Evolutionary conservation across 2,113 vertebrate species (phyloP), one percentile per base, ranked within the genome.

Genomic region (Rhodinocichla rosea): DNA sequence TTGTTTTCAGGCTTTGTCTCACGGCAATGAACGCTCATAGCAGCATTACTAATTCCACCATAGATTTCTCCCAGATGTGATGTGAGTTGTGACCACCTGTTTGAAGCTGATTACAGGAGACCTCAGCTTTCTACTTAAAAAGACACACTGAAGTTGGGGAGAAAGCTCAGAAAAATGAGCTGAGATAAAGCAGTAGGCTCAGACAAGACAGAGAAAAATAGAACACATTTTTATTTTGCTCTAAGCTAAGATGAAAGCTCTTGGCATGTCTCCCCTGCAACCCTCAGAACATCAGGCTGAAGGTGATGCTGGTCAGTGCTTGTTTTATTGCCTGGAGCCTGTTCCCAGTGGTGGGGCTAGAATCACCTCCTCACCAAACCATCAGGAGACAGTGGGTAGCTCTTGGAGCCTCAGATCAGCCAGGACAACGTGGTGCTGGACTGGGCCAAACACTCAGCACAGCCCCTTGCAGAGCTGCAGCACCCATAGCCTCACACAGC

Each of bases 391-490:
- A 2, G 22, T 4, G 10, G 47, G 30, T 37, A 73, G 42, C 45
- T 65, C 81, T 45, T 13, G 24, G 32, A 75, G 47, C 28, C 2
- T 6, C 81, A 79, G 39, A 44, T 11, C 1, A 2, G 53, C 17
- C 2, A 3, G 21, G 33, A 40, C 15, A 44, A 8, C 0, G 0
- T 2, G 1, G 8, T 0, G 0, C 62, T 44, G 62, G 44, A 27
- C 6, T 9, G 22, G 49, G 47, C n/a, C 13, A 2, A 82, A 49
- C 1, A 4, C 50, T 45, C 74, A 60, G 68, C 62, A 26, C 83
- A 78, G 53, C 47, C 30, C 23, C 52, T 68, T 1, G 6, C 40
- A 63, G 89, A 83, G 44, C 81, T 5, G 17, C 60, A 59, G 92
- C 64, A 74, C 68, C 71, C 80, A 55, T 16, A 18, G 13, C 88